phyloP scores from a whole-genome alignment of 2,797 vertebrate genomes.

The Oceanodroma leucorhoa region DNA sequence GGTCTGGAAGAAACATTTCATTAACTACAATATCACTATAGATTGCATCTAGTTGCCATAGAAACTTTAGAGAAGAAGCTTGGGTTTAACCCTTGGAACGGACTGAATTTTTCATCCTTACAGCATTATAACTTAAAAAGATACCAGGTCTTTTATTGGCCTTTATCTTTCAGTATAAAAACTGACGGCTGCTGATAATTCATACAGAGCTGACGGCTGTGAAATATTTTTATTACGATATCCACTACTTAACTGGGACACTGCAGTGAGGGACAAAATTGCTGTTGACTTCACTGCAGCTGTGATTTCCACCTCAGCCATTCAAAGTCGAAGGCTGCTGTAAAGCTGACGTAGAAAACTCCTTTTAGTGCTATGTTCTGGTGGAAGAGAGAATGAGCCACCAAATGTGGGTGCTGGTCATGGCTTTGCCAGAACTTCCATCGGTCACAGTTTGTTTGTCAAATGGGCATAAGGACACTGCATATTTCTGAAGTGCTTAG shows the following conservation, averaged over 20 bases:
- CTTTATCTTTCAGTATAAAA: constrained; percentile 41
- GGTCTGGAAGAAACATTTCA: constrained; percentile 78
- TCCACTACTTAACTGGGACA: constrained; percentile 14
- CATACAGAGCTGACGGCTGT: not conserved
- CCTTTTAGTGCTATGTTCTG: not conserved
- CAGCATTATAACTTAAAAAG: constrained; percentile 26
- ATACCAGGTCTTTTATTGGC: constrained; percentile 20
- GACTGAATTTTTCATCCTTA: constrained; percentile 53
- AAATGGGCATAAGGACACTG: not conserved
- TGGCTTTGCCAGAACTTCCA: not conserved
- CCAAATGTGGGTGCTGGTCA: not conserved
- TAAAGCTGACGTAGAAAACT: not conserved
- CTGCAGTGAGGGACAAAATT: not conserved
- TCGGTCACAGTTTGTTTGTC: not conserved
- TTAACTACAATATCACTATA: constrained; percentile 75
- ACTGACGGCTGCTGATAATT: constrained; percentile 42
- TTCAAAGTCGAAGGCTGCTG: not conserved
- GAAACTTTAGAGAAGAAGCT: constrained; percentile 77
- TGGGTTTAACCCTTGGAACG: constrained; percentile 76
- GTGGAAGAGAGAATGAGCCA: not conserved
- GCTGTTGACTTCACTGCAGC: constrained; percentile 14
- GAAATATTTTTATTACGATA: constrained; percentile 32
- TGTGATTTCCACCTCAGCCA: not conserved
- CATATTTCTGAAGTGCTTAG: not conserved
- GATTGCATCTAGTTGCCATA: constrained; percentile 83